Evolutionary conservation across 1,140 invertebrate species (phyloP).

Genomic region (Adelges cooleyi): DNA sequence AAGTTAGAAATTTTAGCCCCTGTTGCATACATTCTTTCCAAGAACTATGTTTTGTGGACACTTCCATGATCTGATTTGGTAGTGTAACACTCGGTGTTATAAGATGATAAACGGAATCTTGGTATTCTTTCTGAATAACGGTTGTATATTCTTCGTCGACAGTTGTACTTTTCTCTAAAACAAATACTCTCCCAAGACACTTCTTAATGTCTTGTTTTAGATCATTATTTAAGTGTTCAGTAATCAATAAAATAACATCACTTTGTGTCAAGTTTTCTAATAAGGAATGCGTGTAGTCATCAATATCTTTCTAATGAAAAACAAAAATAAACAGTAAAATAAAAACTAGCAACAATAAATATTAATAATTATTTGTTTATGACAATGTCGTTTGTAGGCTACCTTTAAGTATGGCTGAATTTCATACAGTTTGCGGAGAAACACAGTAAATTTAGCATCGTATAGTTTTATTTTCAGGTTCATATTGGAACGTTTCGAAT

Average conservation of each 20-base stretch:
- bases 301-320: constrained; percentile 14
- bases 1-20: neutral
- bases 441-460: constrained; percentile 1
- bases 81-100: neutral
- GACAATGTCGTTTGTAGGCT: no score
- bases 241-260: neutral
- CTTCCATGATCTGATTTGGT: constrained; percentile 3
- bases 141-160: neutral
- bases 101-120: constrained; percentile 4
- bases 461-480: constrained; percentile 10
- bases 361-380: no score
- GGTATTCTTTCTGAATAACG: neutral
- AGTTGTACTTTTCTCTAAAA: constrained; percentile 4
- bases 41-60: neutral
- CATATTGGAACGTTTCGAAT: neutral
- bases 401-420: constrained; percentile 20
- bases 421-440: neutral
- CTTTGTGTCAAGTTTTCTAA: neutral
- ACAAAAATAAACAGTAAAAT: neutral
- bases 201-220: constrained; percentile 7
- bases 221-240: neutral
- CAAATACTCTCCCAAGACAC: neutral
- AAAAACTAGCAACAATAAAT: neutral
- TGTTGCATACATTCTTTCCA: constrained; percentile 9
- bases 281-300: neutral